phyloP scores from a whole-genome alignment of 1,140 invertebrate genomes.

The Nasonia vitripennis region DNA sequence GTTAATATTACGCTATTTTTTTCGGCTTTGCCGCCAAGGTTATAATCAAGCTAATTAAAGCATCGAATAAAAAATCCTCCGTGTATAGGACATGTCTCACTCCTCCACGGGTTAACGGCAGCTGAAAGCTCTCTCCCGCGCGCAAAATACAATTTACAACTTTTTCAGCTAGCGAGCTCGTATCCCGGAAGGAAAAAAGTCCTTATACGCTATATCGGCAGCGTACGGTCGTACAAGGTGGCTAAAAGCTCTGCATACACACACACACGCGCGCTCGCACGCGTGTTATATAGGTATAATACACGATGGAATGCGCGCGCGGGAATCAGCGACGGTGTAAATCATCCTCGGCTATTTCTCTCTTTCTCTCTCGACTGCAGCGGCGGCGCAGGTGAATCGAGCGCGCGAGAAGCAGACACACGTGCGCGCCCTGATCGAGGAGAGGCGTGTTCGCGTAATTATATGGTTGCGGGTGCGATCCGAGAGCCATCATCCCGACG shows the following conservation, averaged over 20 bases:
- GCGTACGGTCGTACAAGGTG: too few species aligned
- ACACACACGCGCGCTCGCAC: too few species aligned
- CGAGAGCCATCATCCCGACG: constrained; percentile 47
- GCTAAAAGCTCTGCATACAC: not conserved
- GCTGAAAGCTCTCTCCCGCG: too few species aligned
- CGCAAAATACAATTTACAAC: constrained; percentile 9
- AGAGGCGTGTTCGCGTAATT: constrained; percentile 55
- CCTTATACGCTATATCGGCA: not conserved
- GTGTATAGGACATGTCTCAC: too few species aligned
- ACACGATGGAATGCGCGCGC: constrained; percentile 40
- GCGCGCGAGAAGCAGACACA: constrained; percentile 29
- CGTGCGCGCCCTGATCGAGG: constrained; percentile 40
- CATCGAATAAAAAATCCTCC: too few species aligned
- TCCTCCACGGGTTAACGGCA: too few species aligned
- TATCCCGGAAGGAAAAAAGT: too few species aligned
- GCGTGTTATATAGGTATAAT: not conserved
- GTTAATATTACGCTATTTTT: too few species aligned
- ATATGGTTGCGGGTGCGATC: constrained; percentile 59
- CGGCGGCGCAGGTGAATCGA: constrained; percentile 32
- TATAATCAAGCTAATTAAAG: too few species aligned
- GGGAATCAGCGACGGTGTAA: constrained; percentile 56
- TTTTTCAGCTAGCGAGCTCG: not conserved
- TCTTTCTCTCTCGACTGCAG: not conserved
- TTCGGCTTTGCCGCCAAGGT: too few species aligned
- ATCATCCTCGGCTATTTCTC: constrained; percentile 42